Conservation (phyloP, 1,140 invertebrate genomes). For the Batillaria attramentaria region DNA sequence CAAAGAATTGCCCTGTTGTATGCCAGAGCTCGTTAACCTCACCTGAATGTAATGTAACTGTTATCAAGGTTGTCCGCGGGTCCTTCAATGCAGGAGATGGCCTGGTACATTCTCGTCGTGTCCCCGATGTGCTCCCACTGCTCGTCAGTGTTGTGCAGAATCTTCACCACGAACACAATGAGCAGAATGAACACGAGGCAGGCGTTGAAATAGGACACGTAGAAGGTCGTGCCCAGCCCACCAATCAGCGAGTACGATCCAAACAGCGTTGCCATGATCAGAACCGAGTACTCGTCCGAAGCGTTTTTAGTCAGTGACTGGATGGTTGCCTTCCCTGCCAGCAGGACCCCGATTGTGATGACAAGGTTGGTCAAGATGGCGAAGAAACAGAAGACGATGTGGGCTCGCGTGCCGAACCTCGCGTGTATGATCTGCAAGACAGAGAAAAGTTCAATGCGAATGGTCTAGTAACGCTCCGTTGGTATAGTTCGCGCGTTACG, state of each 20-base stretch:
- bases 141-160: slow-evolving; percentile 54
- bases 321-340: slow-evolving; percentile 61
- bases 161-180: slow-evolving; percentile 62
- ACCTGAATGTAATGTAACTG: slow-evolving; percentile 65
- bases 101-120: slow-evolving; percentile 54
- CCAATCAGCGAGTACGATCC: slow-evolving; percentile 71
- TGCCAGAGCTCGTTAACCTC: no score
- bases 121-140: slow-evolving; percentile 49
- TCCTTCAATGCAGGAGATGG: slow-evolving; percentile 56
- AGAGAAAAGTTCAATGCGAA: not conserved
- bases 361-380: slow-evolving; percentile 71
- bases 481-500: no score
- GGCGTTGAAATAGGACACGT: slow-evolving; percentile 71
- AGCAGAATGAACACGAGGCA: slow-evolving; percentile 68
- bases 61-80: slow-evolving; percentile 64
- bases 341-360: slow-evolving; percentile 69
- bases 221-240: slow-evolving; percentile 71
- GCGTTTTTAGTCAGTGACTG: slow-evolving; percentile 59
- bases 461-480: no score
- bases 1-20: no score
- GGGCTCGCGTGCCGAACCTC: slow-evolving; percentile 68
- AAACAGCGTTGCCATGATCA: slow-evolving; percentile 60
- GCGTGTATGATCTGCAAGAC: slow-evolving; percentile 62
- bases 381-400: slow-evolving; percentile 70
- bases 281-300: slow-evolving; percentile 57